phyloP scores from a whole-genome alignment of 2,113 vertebrate species.

The Taurulus bubalis region DNA sequence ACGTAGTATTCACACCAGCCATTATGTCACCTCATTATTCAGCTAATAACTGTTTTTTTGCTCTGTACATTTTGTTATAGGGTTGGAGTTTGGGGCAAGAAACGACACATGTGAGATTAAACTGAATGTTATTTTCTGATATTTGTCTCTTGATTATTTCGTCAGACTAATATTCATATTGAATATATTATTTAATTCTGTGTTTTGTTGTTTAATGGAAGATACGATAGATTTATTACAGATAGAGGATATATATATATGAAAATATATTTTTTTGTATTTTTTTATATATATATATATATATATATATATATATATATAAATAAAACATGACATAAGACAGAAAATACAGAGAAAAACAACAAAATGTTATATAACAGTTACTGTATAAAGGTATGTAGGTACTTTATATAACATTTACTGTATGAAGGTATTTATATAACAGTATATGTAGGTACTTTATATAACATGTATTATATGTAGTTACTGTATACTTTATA shows the following conservation, averaged over 20 bases:
- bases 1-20: background rate
- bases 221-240: no score
- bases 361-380: no score
- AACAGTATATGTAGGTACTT: no score
- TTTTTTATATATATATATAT: no score
- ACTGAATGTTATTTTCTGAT: slow-evolving; percentile 23
- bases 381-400: no score
- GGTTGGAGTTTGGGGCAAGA: background rate
- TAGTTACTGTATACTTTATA: no score
- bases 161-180: background rate
- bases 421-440: no score
- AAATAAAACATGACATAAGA: no score
- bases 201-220: background rate
- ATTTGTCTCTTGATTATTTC: background rate
- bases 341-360: background rate
- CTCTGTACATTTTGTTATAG: background rate
- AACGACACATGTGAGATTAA: slow-evolving; percentile 7
- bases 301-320: no score
- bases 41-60: background rate
- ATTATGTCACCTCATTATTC: background rate
- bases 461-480: no score
- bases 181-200: background rate
- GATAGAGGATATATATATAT: no score
- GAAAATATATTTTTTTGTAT: background rate
- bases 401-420: no score